phyloP scores from a whole-genome alignment of 2,797 vertebrate genomes.

The Poliocrania exsul region DNA sequence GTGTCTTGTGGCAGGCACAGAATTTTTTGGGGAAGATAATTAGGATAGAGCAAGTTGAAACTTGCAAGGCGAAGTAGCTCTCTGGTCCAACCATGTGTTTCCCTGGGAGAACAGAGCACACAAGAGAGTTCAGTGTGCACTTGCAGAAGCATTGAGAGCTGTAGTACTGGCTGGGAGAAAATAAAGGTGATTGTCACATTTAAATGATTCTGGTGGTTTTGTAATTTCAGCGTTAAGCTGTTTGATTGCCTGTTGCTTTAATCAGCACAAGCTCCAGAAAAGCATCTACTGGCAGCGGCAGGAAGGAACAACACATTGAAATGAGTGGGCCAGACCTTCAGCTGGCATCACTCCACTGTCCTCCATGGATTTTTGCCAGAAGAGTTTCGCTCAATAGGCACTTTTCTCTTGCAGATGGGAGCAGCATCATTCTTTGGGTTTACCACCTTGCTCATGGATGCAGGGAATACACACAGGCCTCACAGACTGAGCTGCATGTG shows the following conservation, averaged over 20 bases:
- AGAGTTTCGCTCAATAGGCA: neutral
- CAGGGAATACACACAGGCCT: neutral
- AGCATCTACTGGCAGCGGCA: neutral
- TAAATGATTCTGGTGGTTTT: neutral
- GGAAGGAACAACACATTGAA: neutral
- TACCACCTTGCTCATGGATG: neutral
- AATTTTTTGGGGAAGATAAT: neutral
- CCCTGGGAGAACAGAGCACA: neutral
- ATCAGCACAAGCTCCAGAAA: neutral
- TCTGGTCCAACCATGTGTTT: neutral
- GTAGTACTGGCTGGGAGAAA: neutral
- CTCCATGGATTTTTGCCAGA: neutral
- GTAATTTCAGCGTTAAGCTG: neutral
- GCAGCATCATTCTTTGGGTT: neutral
- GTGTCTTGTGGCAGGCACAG: fast-evolving
- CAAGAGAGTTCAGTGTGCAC: neutral
- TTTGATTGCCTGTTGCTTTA: conserved; percentile 1
- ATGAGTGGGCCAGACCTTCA: neutral
- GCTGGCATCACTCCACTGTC: neutral
- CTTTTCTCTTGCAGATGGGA: neutral
- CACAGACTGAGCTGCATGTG: neutral
- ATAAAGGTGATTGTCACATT: neutral
- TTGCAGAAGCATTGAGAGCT: neutral
- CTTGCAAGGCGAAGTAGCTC: fast-evolving
- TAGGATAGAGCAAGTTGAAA: neutral